Percentiles rank a stretch among this genome's conserved stretches.
Conservation (phyloP, 1,140 invertebrate species). For the Drosophila littoralis region DNA sequence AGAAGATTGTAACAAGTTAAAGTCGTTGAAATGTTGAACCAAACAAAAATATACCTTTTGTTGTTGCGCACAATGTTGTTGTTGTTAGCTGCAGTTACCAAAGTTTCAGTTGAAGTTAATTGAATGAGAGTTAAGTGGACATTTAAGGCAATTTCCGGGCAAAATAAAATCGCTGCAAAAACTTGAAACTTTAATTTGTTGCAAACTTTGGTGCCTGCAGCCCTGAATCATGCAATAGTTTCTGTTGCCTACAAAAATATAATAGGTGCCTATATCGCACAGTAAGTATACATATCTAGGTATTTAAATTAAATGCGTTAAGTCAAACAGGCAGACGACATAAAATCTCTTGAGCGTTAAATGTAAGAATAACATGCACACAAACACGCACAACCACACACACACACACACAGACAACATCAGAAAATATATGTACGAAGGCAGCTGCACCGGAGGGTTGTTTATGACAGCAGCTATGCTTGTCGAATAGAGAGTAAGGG, state of each 20-base stretch:
- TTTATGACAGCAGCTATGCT: too few species aligned
- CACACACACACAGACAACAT: neutral
- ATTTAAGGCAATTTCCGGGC: slow-evolving; percentile 69
- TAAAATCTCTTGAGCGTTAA: neutral
- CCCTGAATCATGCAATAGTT: slow-evolving; percentile 37
- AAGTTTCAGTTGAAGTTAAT: slow-evolving; percentile 74
- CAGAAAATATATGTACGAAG: neutral
- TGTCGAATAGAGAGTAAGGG: slow-evolving; percentile 13
- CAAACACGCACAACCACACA: too few species aligned
- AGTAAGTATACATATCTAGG: neutral
- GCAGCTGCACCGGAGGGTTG: too few species aligned
- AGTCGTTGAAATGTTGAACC: slow-evolving; percentile 50
- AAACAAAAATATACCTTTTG: slow-evolving; percentile 46
- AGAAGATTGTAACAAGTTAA: slow-evolving; percentile 38
- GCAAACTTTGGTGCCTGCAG: slow-evolving; percentile 44
- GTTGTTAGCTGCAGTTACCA: slow-evolving; percentile 48
- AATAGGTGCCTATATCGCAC: neutral
- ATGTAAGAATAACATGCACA: neutral
- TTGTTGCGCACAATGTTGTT: slow-evolving; percentile 23
- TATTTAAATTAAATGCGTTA: slow-evolving; percentile 45
- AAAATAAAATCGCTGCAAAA: slow-evolving; percentile 52
- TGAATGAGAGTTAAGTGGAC: slow-evolving; percentile 74
- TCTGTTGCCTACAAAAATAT: neutral
- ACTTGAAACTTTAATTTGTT: slow-evolving; percentile 54
- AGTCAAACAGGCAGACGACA: slow-evolving; percentile 56